phyloP scores from a whole-genome alignment of 2,113 vertebrate species.

The Piprites chloris region DNA sequence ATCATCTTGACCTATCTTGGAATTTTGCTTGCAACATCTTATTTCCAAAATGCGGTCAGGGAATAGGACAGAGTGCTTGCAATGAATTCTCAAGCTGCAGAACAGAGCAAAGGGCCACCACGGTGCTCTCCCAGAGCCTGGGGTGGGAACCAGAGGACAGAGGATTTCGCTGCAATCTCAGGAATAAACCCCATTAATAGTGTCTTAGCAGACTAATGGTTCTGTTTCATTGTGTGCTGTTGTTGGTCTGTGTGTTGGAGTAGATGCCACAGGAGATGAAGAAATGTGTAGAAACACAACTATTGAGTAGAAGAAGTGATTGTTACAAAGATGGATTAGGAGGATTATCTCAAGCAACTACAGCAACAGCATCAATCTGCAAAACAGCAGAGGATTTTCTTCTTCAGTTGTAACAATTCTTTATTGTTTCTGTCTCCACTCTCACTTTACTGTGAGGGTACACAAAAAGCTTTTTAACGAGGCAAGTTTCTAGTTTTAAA shows the following conservation, averaged over 20 bases:
- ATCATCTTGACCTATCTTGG: not conserved
- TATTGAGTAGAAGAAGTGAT: not conserved
- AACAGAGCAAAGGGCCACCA: not conserved
- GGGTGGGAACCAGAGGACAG: not conserved
- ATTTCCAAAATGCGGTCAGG: not conserved
- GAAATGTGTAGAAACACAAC: not conserved
- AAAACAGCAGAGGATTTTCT: not conserved
- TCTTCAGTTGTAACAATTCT: not conserved
- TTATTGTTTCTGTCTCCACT: not conserved
- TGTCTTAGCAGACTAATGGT: not conserved
- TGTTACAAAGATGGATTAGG: not conserved
- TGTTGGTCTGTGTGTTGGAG: not conserved
- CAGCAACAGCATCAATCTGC: not conserved
- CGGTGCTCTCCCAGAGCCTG: not conserved
- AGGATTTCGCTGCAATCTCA: not conserved
- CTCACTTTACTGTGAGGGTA: not conserved
- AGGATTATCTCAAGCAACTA: not conserved
- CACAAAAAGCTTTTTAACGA: not conserved
- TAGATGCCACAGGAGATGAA: not conserved
- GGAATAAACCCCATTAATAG: not conserved
- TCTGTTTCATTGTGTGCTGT: not conserved
- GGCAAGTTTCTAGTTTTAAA: not conserved
- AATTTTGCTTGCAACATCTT: not conserved
- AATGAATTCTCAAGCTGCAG: not conserved
- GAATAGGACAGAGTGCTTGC: not conserved